Percentiles rank a stretch among this genome's conserved stretches.
Conservation (phyloP, 2,797 vertebrate genomes). For the Sebastiscus tertius region DNA sequence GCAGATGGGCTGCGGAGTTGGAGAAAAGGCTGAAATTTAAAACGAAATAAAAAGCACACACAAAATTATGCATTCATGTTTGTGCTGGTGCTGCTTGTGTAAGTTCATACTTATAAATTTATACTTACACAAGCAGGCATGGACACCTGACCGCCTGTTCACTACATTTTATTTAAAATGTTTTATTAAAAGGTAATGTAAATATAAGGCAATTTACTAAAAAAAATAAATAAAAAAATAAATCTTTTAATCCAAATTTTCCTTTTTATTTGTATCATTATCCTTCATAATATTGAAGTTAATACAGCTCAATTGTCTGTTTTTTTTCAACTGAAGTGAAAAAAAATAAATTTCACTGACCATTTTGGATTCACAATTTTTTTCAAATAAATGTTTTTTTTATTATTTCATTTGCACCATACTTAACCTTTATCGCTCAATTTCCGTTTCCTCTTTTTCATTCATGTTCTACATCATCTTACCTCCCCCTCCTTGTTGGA, state of each 20-base stretch:
- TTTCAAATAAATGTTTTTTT: neutral
- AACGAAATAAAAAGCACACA: neutral
- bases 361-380: neutral
- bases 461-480: slow-evolving; percentile 20
- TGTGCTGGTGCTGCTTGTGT: neutral
- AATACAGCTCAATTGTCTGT: neutral
- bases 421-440: neutral
- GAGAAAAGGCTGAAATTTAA: neutral
- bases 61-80: neutral
- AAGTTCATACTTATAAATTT: neutral
- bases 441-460: neutral
- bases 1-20: neutral
- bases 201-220: neutral
- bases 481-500: neutral
- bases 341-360: neutral
- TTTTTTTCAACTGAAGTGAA: neutral
- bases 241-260: neutral
- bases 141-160: neutral
- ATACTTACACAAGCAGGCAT: neutral
- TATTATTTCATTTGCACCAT: neutral
- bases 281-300: neutral
- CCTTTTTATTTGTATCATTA: neutral
- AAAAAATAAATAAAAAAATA: neutral
- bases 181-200: neutral
- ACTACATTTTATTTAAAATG: neutral